These are phyloP conservation scores for Dicyrtoma fusca DNA, from an alignment of 2,888 invertebrate genomes.

Conservation along the genomic window DNA sequence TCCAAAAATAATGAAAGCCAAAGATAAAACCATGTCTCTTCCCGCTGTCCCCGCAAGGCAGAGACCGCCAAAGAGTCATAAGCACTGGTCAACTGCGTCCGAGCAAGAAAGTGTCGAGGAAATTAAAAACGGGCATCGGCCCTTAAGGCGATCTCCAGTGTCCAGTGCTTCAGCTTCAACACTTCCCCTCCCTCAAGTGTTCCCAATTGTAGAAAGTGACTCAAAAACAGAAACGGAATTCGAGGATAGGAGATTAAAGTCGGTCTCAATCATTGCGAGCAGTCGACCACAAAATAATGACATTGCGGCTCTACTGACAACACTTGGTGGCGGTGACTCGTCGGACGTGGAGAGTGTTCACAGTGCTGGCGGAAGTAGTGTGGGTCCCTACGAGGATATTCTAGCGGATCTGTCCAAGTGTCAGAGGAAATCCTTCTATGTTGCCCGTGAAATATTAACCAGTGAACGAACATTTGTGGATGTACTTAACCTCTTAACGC, in stretches of 20 bases:
- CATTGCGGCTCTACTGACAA: no score
- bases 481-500: slow-evolving; percentile 63
- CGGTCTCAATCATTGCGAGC: background rate
- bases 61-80: background rate
- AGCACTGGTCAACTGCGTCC: background rate
- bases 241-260: background rate
- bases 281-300: background rate
- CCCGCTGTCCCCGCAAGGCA: background rate
- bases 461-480: slow-evolving; percentile 65
- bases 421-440: slow-evolving; percentile 61
- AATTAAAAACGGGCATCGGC: background rate
- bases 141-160: no score
- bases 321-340: no score
- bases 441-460: slow-evolving; percentile 64
- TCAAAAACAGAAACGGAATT: no score
- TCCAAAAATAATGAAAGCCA: no score
- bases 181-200: no score
- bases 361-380: slow-evolving; percentile 23
- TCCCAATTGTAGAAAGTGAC: no score
- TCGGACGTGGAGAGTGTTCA: slow-evolving; percentile 1
- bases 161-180: no score
- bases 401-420: slow-evolving; percentile 47
- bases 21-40: no score
- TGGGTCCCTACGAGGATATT: slow-evolving; percentile 49
- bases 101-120: background rate